Evolutionary conservation across 1,140 invertebrate species (phyloP), one percentile per base, ranked within the genome.

Genomic region (Drosophila guanche): DNA sequence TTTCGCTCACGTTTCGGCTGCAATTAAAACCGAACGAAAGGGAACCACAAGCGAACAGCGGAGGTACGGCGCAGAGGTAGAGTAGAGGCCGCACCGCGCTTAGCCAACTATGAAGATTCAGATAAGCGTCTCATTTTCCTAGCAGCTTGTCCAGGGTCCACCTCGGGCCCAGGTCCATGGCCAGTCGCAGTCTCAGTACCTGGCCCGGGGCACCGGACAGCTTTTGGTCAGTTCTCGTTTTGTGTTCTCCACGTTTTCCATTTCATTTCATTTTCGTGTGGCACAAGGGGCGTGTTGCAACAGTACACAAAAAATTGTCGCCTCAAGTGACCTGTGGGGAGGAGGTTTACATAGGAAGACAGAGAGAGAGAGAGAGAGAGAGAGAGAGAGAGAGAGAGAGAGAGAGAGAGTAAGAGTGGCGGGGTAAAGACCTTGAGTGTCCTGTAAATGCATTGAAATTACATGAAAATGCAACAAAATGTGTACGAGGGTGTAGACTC

Each of bases 61-160:
- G 42, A 22, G 22, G 48, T 45, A 37, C 33, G 40, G 42, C 45
- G 59, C 55, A 43, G 12, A 72, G 63, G 72, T 3, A 33, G 29
- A 67, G 80, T 12, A 37, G 33, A 8, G 10, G 33, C 33, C 10
- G 33, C 33, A 37, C 80, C 85, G 86, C 80, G 86, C 57, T 80
- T 90, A 90, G 85, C 89, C 89, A 90, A 90, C 85, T 90, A 90
- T 90, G 74, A 90, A 90, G 89, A 90, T 90, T 89, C 79, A 90
- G 89, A 90, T 90, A 90, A 90, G 78, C 78, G 65, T 70, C 75
- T 90, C 88, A 78, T 76, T 81, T 81, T 86, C 76, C 81, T 88
- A 77, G 81, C 79, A 72, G 72, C 63, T 59, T 66, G 78, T 58
- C 58, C 54, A 25, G 58, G 60, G 59, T 57, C 52, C 48, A 37